A percentile compares a stretch with the other conserved stretches of the same genome.
Evolutionary conservation across 2,797 vertebrate genomes (phyloP).

Genomic region (Sarcoramphus papa): DNA sequence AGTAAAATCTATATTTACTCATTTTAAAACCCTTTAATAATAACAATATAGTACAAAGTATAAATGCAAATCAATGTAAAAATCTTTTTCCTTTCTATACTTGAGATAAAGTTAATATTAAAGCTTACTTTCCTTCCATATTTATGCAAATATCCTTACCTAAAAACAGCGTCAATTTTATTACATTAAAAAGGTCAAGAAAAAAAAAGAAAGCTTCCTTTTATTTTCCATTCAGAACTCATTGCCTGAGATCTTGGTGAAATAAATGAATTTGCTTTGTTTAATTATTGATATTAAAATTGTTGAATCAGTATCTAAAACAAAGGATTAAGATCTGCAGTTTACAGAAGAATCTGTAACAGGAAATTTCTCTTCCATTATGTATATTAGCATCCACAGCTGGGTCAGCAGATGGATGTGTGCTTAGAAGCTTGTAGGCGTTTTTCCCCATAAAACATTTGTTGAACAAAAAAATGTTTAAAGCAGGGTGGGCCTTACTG

Average conservation of each 20-base stretch:
- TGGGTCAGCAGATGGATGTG: constrained; percentile 68
- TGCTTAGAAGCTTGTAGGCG: constrained; percentile 40
- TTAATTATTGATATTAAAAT: constrained; percentile 49
- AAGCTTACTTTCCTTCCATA: constrained; percentile 13
- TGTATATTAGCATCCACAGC: constrained; percentile 52
- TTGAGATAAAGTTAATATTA: constrained; percentile 5
- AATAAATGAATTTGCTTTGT: constrained; percentile 17
- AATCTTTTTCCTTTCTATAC: not conserved
- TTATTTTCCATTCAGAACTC: not conserved
- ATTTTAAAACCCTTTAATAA: not conserved
- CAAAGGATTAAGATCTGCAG: constrained; percentile 33
- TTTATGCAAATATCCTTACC: constrained; percentile 44
- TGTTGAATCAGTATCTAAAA: constrained; percentile 6
- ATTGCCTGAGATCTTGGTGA: not conserved
- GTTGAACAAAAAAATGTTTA: constrained; percentile 38
- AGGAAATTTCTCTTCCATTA: constrained; percentile 51
- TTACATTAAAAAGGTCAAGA: not conserved
- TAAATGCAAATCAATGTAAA: not conserved
- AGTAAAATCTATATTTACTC: not conserved
- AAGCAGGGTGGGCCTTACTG: constrained; percentile 35
- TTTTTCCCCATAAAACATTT: constrained; percentile 33
- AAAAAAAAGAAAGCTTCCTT: not conserved
- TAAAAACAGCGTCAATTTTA: not conserved
- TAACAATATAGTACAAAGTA: not conserved
- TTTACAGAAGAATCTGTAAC: constrained; percentile 29